Conservation (phyloP, 1,140 invertebrate species). For the Euwallacea fornicatus region DNA sequence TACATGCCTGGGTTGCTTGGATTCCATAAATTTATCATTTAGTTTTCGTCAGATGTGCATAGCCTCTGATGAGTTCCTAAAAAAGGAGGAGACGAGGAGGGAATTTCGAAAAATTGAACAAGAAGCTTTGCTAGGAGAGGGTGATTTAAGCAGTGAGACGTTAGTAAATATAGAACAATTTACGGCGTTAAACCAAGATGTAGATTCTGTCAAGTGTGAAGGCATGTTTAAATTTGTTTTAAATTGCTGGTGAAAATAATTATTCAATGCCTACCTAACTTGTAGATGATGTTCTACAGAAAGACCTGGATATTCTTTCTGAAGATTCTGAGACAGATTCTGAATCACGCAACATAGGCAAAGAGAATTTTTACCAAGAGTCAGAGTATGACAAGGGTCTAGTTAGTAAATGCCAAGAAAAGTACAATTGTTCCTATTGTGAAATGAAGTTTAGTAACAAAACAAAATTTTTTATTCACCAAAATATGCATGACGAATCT, state of each 20-base stretch:
- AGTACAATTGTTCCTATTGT: conserved; percentile 39
- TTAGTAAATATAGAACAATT: too few species aligned
- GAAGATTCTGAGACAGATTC: conserved; percentile 3
- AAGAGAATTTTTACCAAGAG: neutral
- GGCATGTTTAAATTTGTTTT: too few species aligned
- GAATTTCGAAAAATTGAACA: conserved; percentile 35
- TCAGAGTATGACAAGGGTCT: neutral
- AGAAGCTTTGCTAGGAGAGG: conserved; percentile 34
- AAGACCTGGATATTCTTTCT: neutral
- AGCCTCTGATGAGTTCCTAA: conserved; percentile 38
- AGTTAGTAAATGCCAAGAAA: conserved; percentile 2
- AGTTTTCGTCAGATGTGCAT: conserved; percentile 39
- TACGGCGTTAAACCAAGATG: too few species aligned
- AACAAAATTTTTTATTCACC: conserved; percentile 36
- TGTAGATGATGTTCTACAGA: too few species aligned
- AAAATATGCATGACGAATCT: conserved; percentile 37
- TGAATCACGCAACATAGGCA: neutral
- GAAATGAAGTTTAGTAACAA: conserved; percentile 39
- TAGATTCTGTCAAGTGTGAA: too few species aligned
- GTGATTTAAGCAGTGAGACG: conserved; percentile 18
- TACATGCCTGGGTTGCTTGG: conserved; percentile 39
- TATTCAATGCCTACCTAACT: too few species aligned
- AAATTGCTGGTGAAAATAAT: too few species aligned
- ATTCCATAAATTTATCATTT: conserved; percentile 31
- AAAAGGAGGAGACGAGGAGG: conserved; percentile 34